These are phyloP conservation scores for Syrmaticus mikado DNA, from an alignment of 2,113 vertebrate genomes.

Conservation along the genomic window DNA sequence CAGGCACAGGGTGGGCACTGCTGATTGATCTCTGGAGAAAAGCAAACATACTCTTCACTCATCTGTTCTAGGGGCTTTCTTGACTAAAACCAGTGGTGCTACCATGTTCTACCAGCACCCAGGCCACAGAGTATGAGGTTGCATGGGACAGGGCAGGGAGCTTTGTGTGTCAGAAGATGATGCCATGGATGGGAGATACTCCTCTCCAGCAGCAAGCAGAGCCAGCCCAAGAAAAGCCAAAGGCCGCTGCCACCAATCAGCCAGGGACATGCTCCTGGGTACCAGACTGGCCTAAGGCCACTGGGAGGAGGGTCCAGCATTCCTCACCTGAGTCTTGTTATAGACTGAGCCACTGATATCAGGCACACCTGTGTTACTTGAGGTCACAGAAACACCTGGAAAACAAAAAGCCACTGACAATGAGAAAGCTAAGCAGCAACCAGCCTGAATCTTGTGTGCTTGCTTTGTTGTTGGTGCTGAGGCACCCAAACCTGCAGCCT, in stretches of 20 bases:
- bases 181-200: neutral
- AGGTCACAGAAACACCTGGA: constrained; percentile 90
- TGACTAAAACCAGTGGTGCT: neutral
- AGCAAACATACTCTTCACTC: rapidly evolving
- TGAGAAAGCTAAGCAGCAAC: neutral
- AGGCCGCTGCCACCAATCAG: neutral
- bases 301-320: neutral
- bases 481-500: neutral
- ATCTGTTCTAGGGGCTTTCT: neutral
- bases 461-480: neutral
- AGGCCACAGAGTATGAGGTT: neutral
- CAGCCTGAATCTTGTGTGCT: rapidly evolving
- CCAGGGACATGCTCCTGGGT: neutral
- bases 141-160: rapidly evolving
- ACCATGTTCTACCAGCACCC: neutral
- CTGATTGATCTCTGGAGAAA: neutral
- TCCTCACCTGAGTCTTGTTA: constrained; percentile 92
- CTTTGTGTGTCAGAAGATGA: neutral
- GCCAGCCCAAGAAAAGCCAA: rapidly evolving
- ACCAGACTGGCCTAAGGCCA: neutral
- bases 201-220: neutral
- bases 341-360: constrained; percentile 94
- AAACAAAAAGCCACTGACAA: neutral
- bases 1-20: rapidly evolving
- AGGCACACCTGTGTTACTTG: constrained; percentile 88